phyloP scores from a whole-genome alignment of 2,888 invertebrate species.

The Trissonchulus latispiculum region DNA sequence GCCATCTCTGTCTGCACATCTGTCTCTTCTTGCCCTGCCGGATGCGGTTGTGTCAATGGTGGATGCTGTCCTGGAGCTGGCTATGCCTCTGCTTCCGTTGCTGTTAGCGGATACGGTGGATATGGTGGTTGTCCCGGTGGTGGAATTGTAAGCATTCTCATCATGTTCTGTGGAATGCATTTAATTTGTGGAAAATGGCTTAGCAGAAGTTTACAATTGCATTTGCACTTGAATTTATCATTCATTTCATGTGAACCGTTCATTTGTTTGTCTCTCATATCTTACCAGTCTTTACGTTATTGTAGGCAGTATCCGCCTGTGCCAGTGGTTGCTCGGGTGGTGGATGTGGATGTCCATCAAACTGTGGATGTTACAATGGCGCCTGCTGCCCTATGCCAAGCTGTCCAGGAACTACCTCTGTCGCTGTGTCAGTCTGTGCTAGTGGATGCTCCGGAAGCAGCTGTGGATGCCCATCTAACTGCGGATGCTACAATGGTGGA shows the following conservation, averaged over 20 bases:
- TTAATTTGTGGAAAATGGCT: too few species aligned
- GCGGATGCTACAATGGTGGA: conserved; percentile 37
- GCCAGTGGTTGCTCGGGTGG: too few species aligned
- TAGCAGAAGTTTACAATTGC: too few species aligned
- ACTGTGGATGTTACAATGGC: conserved; percentile 31
- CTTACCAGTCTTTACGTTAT: too few species aligned
- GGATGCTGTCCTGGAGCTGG: conserved; percentile 2
- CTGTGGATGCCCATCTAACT: conserved; percentile 2
- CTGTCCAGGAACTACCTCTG: conserved; percentile 21
- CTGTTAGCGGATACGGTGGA: background rate
- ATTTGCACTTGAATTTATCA: too few species aligned
- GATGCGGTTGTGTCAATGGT: background rate
- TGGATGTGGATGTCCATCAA: background rate
- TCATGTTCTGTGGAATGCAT: too few species aligned
- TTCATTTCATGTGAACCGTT: too few species aligned
- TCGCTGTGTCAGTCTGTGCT: background rate
- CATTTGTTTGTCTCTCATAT: too few species aligned
- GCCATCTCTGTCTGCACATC: conserved; percentile 1
- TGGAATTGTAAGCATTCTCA: background rate
- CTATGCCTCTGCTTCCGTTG: background rate
- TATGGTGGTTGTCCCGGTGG: background rate
- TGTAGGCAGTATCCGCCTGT: too few species aligned
- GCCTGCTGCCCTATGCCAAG: conserved; percentile 17
- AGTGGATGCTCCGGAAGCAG: background rate
- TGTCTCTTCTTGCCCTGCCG: background rate